phyloP scores from a whole-genome alignment of 2,797 vertebrate species.

The Lithobates pipiens region DNA sequence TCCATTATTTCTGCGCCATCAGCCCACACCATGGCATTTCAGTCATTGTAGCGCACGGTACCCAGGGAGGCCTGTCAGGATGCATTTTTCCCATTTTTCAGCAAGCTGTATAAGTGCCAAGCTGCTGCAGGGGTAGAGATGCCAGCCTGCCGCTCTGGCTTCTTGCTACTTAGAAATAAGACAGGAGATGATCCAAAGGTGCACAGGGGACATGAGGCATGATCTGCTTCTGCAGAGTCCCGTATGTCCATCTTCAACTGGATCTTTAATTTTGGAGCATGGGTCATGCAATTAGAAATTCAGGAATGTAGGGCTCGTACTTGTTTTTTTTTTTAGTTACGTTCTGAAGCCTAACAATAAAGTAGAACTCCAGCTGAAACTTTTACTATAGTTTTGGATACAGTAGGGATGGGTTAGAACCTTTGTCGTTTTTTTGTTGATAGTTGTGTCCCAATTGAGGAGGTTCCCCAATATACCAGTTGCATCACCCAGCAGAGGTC shows the following conservation, averaged over 20 bases:
- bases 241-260: neutral
- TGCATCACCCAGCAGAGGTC: too few species aligned
- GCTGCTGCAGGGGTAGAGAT: conserved; percentile 57
- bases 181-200: neutral
- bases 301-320: neutral
- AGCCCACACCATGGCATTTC: conserved; percentile 58
- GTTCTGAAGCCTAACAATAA: too few species aligned
- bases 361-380: too few species aligned
- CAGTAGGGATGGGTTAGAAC: too few species aligned
- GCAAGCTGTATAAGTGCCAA: conserved; percentile 57
- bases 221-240: neutral
- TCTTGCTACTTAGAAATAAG: neutral
- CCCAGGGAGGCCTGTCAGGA: conserved; percentile 64
- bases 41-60: conserved; percentile 28
- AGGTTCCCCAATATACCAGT: too few species aligned
- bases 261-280: neutral
- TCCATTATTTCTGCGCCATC: conserved; percentile 60
- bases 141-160: conserved; percentile 10
- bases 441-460: too few species aligned
- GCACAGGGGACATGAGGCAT: neutral
- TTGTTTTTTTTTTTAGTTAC: neutral
- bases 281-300: neutral
- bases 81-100: conserved; percentile 65
- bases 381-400: too few species aligned
- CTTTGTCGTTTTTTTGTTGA: too few species aligned